Evolutionary conservation across 2,797 vertebrate species (phyloP).

Genomic region (Hozukius guyotensis): DNA sequence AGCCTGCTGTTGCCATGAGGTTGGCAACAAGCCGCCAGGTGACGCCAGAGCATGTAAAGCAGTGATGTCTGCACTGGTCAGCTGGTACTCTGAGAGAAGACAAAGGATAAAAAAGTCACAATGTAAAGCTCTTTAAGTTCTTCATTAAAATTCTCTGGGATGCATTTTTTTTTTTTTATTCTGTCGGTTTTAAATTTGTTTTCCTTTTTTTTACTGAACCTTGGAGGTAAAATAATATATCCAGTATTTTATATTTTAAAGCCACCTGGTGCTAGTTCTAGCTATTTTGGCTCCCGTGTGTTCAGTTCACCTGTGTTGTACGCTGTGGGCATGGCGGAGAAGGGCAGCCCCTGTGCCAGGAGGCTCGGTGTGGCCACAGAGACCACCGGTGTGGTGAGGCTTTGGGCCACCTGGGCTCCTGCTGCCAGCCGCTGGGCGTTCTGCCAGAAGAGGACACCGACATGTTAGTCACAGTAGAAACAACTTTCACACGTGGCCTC

Average conservation of each 20-base stretch:
- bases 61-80: conserved; percentile 95
- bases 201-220: background rate
- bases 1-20: conserved; percentile 92
- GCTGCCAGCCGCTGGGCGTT: conserved; percentile 92
- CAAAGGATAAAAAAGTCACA: background rate
- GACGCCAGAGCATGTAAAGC: conserved; percentile 94
- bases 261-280: background rate
- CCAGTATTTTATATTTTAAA: background rate
- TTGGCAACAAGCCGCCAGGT: conserved; percentile 89
- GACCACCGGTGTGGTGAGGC: conserved; percentile 95
- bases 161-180: background rate
- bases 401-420: conserved; percentile 91
- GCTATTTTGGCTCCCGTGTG: background rate
- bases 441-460: conserved; percentile 76
- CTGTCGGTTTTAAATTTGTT: background rate
- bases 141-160: background rate
- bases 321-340: conserved; percentile 95
- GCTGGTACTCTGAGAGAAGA: conserved; percentile 90
- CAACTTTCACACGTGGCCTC: background rate
- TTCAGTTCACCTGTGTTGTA: conserved; percentile 94
- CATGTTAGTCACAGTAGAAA: conserved; percentile 8
- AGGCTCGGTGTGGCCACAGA: conserved; percentile 96
- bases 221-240: background rate
- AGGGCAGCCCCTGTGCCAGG: conserved; percentile 90
- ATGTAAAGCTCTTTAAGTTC: background rate